Base-by-base conservation (phyloP, 2,888 invertebrate species). In the Trichopria drosophilae region DNA sequence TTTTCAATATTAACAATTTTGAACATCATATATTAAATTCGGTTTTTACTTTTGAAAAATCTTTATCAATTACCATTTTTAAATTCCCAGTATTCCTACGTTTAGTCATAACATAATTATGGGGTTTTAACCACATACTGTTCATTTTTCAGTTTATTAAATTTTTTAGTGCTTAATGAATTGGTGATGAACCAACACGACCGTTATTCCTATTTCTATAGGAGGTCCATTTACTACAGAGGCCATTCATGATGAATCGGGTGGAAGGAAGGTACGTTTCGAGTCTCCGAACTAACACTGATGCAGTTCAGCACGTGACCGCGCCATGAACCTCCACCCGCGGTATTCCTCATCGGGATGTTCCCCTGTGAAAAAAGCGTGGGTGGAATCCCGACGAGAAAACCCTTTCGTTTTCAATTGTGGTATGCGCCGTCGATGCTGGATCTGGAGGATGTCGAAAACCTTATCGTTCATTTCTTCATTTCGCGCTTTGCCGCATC, bases 281-380 rank as follows among this genome's bases (percentile, higher is more conserved):
- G 26, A 10, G 10, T 10, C 7, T 9, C 7, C 7, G 26, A 29
- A 5, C 12, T n/a, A 29, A n/a, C 29, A 13, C 12, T 13, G 13
- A 29, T 13, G n/a, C 29, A n/a, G 12, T 29, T 29, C 9, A 24
- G 24, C 6, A 24, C 6, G 24, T 24, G 6, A 6, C 24, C 24
- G 24, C 7, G 10, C 10, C 10, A 6, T 10, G 6, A 9, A 45
- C 19, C 20, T 3, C 37, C 26, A 15, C 34, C 28, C 22, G 34
- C 3, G 16, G 34, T 29, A 41, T 39, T 69, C 65, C 60, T 66
- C 62, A 35, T 41, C 50, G 57, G 61, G 62, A 67, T 73, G 68
- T 58, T 69, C 46, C 59, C 72, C 71, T 72, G 70, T 66, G 72
- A 71, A 68, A 71, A 73, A 73, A 72, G 73, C 72, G 72, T 73